A percentile compares a stretch with the other conserved stretches of the same genome.
These are phyloP conservation scores for Mactra quadrangularis DNA, from an alignment of 1,140 invertebrate species.

Conservation along the genomic window DNA sequence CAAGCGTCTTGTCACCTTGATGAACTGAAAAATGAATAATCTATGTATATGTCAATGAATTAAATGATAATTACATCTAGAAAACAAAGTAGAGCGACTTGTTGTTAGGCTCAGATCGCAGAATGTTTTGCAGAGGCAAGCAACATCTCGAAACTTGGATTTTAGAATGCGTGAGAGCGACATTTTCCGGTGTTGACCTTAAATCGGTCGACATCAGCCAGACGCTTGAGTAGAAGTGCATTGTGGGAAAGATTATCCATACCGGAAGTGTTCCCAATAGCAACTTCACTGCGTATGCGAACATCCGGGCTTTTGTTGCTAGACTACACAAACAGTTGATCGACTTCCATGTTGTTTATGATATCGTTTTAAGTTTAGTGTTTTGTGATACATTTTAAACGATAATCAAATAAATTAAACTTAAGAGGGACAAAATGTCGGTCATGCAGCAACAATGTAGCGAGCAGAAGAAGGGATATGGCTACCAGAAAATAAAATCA, in stretches of 20 bases:
- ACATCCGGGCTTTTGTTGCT: slow-evolving; percentile 64
- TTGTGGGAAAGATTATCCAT: slow-evolving; percentile 38
- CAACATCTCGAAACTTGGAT: not conserved
- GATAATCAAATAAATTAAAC: not conserved
- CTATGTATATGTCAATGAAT: too few relatives aligned
- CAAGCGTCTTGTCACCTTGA: too few relatives aligned
- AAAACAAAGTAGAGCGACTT: too few relatives aligned
- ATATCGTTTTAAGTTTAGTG: not conserved
- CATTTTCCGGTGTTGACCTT: not conserved
- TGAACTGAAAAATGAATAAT: too few relatives aligned
- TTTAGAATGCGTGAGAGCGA: slow-evolving; percentile 11
- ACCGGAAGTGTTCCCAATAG: slow-evolving; percentile 57
- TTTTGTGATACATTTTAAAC: not conserved
- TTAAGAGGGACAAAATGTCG: slow-evolving; percentile 31
- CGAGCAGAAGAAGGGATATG: slow-evolving; percentile 44
- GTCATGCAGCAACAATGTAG: not conserved
- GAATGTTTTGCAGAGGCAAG: too few relatives aligned
- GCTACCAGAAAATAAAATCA: slow-evolving; percentile 47
- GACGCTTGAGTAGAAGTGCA: slow-evolving; percentile 34
- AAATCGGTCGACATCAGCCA: not conserved
- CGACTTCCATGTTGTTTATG: slow-evolving; percentile 53
- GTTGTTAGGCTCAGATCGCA: too few relatives aligned
- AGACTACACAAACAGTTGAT: slow-evolving; percentile 57
- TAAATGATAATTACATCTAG: too few relatives aligned
- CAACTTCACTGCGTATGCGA: slow-evolving; percentile 33